Conservation (phyloP, 2,113 vertebrate species). For the Grallaria varia region DNA sequence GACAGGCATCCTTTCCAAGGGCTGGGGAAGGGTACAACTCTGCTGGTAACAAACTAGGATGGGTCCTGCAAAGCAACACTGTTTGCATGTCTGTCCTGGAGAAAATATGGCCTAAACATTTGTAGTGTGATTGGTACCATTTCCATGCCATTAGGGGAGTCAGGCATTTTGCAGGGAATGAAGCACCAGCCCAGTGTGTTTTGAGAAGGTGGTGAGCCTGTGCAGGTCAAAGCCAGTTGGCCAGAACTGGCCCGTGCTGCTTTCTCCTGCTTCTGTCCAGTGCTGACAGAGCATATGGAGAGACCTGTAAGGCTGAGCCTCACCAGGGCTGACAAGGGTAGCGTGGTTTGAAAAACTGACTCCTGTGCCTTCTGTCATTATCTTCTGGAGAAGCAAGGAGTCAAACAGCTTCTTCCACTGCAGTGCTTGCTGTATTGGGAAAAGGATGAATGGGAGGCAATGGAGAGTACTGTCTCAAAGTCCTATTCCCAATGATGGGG, state of each 20-base stretch:
- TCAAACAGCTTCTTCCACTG: not conserved
- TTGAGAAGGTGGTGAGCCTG: not conserved
- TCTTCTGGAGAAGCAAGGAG: not conserved
- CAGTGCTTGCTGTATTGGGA: not conserved
- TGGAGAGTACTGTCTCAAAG: not conserved
- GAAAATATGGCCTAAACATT: not conserved
- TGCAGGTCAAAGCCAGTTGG: not conserved
- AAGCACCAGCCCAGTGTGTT: not conserved
- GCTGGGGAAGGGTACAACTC: not conserved
- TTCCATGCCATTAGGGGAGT: fast-evolving
- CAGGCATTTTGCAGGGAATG: not conserved
- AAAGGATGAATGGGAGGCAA: not conserved
- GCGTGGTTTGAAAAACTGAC: not conserved
- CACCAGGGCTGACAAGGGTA: not conserved
- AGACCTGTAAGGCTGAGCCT: not conserved
- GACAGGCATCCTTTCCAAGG: not conserved
- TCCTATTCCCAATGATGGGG: not conserved
- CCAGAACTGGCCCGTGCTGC: not conserved
- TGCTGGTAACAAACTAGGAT: not conserved
- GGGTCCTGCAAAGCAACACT: not conserved
- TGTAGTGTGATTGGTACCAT: not conserved
- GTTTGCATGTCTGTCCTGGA: not conserved
- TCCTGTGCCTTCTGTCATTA: not conserved
- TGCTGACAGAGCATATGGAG: not conserved
- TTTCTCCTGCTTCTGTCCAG: not conserved